phyloP scores from a whole-genome alignment of 2,888 invertebrate genomes.

The Mylabris sibirica region DNA sequence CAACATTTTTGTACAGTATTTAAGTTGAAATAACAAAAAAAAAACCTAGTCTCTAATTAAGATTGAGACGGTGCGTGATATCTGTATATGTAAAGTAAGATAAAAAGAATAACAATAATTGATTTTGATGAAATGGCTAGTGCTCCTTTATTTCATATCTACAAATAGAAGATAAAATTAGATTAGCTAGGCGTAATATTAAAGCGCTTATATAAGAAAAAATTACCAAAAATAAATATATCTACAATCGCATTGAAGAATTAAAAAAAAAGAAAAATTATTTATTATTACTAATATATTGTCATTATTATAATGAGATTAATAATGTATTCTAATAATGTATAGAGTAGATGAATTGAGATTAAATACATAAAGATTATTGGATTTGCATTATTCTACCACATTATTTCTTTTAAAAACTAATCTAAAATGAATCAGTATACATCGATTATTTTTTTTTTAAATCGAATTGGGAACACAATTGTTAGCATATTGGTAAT shows the following conservation, averaged over 20 bases:
- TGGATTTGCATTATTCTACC: slow-evolving; percentile 18
- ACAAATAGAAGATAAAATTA: slow-evolving; percentile 23
- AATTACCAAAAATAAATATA: not conserved
- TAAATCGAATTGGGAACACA: not conserved
- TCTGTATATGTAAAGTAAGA: slow-evolving; percentile 42
- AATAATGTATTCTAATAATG: slow-evolving; percentile 34
- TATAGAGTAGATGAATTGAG: slow-evolving; percentile 50
- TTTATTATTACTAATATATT: slow-evolving; percentile 38
- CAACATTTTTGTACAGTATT: slow-evolving; percentile 51
- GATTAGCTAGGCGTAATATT: slow-evolving; percentile 34
- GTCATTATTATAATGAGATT: slow-evolving; percentile 33
- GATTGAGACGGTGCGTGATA: slow-evolving; percentile 50
- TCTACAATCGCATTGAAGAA: slow-evolving; percentile 19
- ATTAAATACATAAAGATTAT: slow-evolving; percentile 41
- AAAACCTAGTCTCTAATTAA: slow-evolving; percentile 31
- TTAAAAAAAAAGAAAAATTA: slow-evolving; percentile 37
- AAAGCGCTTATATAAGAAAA: slow-evolving; percentile 8
- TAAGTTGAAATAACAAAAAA: slow-evolving; percentile 39
- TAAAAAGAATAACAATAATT: slow-evolving; percentile 19
- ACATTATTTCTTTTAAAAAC: not conserved
- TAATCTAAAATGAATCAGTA: not conserved
- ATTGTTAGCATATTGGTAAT: not conserved
- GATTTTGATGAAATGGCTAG: slow-evolving; percentile 26
- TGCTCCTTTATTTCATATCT: slow-evolving; percentile 29
- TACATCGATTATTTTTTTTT: too few relatives aligned